phyloP scores from a whole-genome alignment of 2,888 invertebrate species.

The Dryobotodes eremita region DNA sequence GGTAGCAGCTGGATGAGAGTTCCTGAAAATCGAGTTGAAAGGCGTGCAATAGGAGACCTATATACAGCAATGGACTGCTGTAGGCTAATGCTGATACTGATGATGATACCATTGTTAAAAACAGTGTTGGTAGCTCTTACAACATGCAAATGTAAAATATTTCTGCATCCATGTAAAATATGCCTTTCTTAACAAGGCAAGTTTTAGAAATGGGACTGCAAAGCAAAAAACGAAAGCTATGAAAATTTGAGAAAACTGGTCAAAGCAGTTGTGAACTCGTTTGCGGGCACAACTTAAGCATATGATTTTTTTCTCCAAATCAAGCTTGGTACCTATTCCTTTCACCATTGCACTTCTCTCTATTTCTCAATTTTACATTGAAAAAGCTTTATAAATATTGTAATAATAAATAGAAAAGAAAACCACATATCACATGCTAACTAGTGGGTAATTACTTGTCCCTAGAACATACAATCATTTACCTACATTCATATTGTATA shows the following conservation, averaged over 20 bases:
- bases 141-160: background rate
- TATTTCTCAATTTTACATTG: background rate
- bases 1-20: background rate
- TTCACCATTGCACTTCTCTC: background rate
- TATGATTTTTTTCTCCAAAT: background rate
- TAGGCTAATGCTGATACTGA: too few relatives aligned
- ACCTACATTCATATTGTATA: background rate
- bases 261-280: background rate
- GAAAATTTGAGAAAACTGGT: constrained; percentile 9
- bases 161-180: background rate
- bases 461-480: background rate
- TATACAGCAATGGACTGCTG: background rate
- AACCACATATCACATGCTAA: background rate
- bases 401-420: constrained; percentile 14
- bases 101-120: background rate
- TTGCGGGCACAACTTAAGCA: constrained; percentile 4
- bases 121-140: background rate
- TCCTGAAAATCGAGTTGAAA: background rate
- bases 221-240: background rate
- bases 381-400: background rate
- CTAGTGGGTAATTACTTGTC: background rate
- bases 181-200: background rate
- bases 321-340: background rate
- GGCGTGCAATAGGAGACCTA: too few relatives aligned
- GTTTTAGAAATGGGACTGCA: background rate